phyloP scores from a whole-genome alignment of 2,797 vertebrate genomes.

The Tamandua tetradactyla region DNA sequence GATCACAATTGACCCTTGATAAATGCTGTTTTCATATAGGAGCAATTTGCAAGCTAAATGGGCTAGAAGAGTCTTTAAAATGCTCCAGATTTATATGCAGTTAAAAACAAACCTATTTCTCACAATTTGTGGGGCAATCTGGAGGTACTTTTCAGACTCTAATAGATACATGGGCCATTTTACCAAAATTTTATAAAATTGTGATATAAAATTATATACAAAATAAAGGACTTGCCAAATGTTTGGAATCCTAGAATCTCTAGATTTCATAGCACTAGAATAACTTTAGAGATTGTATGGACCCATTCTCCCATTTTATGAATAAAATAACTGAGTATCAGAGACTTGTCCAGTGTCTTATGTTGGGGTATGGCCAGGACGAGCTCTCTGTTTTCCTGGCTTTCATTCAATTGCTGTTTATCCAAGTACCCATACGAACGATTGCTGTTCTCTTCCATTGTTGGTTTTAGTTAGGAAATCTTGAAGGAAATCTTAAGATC shows the following conservation, averaged over 20 bases:
- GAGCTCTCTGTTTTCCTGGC: not conserved
- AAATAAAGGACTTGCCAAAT: not conserved
- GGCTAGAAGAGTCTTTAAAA: not conserved
- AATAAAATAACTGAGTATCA: not conserved
- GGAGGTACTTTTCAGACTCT: not conserved
- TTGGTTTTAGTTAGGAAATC: not conserved
- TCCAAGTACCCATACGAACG: not conserved
- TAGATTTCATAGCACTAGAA: not conserved
- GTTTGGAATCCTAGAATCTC: not conserved
- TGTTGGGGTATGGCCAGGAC: not conserved
- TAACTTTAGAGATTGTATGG: not conserved
- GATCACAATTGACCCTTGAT: not conserved
- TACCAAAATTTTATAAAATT: not conserved
- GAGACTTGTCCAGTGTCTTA: not conserved
- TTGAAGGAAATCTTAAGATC: not conserved
- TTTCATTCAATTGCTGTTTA: not conserved
- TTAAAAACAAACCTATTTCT: not conserved
- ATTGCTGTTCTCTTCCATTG: accelerated
- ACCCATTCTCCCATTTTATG: not conserved
- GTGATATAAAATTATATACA: not conserved
- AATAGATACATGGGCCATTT: not conserved
- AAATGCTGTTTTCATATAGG: not conserved
- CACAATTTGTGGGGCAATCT: not conserved
- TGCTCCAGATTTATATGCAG: not conserved
- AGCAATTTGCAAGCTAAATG: not conserved